Percentiles rank a stretch among this genome's conserved stretches.
Evolutionary conservation across 2,113 vertebrate species (phyloP).

Genomic region (Peromyscus leucopus): DNA sequence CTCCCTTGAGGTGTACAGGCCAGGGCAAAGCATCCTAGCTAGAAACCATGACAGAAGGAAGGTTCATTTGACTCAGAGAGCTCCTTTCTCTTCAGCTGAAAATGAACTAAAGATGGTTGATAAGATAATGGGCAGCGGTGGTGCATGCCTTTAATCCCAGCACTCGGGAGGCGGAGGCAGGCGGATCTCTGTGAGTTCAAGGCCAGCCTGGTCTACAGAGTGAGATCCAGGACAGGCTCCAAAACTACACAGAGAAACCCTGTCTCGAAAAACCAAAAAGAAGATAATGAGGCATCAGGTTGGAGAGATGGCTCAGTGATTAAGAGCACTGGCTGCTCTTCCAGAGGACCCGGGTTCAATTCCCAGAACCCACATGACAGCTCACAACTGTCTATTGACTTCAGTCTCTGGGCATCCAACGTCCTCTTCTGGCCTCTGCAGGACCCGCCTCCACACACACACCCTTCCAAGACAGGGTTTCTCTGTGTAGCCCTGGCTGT

Average conservation of each 20-base stretch:
- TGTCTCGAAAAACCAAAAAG: too few species aligned
- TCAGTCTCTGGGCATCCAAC: background rate
- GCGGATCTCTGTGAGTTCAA: too few species aligned
- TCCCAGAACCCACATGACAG: background rate
- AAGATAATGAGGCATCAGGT: background rate
- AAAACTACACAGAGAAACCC: too few species aligned
- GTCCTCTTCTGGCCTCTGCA: background rate
- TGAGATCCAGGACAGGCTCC: too few species aligned
- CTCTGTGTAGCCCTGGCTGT: background rate
- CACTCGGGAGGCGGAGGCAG: too few species aligned
- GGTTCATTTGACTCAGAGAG: background rate
- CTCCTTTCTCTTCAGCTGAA: background rate
- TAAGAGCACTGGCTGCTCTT: background rate
- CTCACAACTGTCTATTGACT: background rate
- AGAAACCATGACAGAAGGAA: background rate
- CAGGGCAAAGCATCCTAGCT: background rate
- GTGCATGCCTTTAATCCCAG: too few species aligned
- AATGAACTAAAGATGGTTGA: background rate
- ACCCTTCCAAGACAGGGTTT: background rate
- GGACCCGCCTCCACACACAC: background rate
- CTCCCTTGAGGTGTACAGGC: background rate
- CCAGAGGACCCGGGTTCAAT: background rate
- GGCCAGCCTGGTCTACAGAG: too few species aligned
- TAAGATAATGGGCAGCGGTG: rapidly evolving
- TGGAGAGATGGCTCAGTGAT: background rate